These are phyloP conservation scores for Pelobates fuscus DNA, from an alignment of 2,113 vertebrate species.

Conservation along the genomic window DNA sequence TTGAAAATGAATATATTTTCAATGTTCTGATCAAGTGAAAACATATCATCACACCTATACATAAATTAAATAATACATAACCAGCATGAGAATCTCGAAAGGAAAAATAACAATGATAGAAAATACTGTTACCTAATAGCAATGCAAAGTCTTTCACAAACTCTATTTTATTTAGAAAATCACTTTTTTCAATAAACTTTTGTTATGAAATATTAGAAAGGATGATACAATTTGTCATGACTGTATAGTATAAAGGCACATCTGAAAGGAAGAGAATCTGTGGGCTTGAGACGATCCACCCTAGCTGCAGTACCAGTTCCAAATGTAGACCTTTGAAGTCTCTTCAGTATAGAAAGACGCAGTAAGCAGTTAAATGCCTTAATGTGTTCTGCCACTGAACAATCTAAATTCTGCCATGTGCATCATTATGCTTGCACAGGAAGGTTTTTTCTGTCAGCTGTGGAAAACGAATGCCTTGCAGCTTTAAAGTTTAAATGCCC, in stretches of 20 bases:
- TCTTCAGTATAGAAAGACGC: constrained; percentile 52
- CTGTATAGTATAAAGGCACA: constrained; percentile 7
- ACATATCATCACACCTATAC: too few relatives aligned
- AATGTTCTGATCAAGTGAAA: too few relatives aligned
- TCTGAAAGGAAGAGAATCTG: constrained; percentile 33
- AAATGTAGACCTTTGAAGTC: constrained; percentile 60
- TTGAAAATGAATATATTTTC: too few relatives aligned
- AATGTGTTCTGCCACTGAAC: constrained; percentile 55
- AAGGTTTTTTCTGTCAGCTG: constrained; percentile 57
- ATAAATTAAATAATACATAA: too few relatives aligned
- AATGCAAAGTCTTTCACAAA: background rate
- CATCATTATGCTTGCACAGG: constrained; percentile 50
- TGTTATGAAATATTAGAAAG: constrained; percentile 13
- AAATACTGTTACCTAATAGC: background rate
- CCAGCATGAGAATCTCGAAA: too few relatives aligned
- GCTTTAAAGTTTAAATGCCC: constrained; percentile 71
- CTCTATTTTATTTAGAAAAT: background rate
- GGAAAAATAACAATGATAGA: background rate
- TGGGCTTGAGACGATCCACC: constrained; percentile 53
- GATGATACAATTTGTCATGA: constrained; percentile 27
- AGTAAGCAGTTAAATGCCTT: constrained; percentile 58
- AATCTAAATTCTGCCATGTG: constrained; percentile 52
- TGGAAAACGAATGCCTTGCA: constrained; percentile 65
- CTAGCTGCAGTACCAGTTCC: constrained; percentile 45
- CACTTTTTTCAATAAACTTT: background rate